Evolutionary conservation across 2,113 vertebrate genomes (phyloP), one percentile per base, ranked within the genome.

Genomic region (Phrynosoma blainvillii): DNA sequence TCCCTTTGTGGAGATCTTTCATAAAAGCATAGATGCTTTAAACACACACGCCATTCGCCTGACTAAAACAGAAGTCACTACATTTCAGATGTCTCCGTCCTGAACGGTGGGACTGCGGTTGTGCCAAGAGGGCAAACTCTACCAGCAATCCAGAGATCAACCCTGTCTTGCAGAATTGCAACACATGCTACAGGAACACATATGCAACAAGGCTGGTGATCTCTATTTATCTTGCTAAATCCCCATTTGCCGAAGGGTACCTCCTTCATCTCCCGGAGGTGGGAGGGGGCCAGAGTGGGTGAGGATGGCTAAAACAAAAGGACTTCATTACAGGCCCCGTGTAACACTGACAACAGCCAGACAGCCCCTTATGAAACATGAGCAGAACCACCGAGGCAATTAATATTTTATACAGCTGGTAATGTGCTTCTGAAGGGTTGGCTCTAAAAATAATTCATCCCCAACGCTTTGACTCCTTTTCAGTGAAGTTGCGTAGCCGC

Each of bases 361-460:
- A 82, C 52, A 82, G 84, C 82, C 40, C 89, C 84, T 94, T 90
- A 92, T 18, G 93, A 95, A 92, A 93, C 87, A 36, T 20, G 52
- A 92, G 91, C 93, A 92, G 91, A 93, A 92, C 88, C 89, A 92
- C 86, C 42, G 87, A 71, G 88, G 85, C 88, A 84, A 93, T 96
- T 93, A 94, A 94, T 95, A 94, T 96, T 96, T 96, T 92, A 92
- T 91, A 91, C 78, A 80, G 1, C 79, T 90, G 93, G 92, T 93
- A 94, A 96, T 85, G 90, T 59, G 91, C 92, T 95, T 94, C 92
- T 95, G 90, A 93, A 94, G 92, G 93, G 93, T 95, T 14, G 54
- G 89, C 89, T 94, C 94, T 95, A 96, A 96, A 96, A 96, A 96
- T 95, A 95, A 93, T 92, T 56, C 84, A 62, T 89, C 42, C 89